Conservation (phyloP, 2,888 invertebrate genomes). For the Carabus problematicus region DNA sequence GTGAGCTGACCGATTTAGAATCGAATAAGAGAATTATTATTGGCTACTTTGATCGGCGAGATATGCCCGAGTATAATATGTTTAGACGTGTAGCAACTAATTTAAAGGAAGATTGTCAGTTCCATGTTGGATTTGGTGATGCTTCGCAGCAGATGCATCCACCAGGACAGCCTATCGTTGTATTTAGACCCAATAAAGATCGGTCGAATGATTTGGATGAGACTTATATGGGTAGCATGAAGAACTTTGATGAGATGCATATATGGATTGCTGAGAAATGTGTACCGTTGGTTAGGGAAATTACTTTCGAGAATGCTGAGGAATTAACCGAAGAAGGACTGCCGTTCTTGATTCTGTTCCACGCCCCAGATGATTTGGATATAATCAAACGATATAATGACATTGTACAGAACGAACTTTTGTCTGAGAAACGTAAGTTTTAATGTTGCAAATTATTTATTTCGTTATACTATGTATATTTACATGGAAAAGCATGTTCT, state of each 20-base stretch:
- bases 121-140: constrained; percentile 90
- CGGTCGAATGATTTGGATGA: constrained; percentile 83
- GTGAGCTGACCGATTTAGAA: constrained; percentile 77
- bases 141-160: constrained; percentile 85
- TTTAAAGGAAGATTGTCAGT: constrained; percentile 94
- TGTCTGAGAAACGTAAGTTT: constrained; percentile 89
- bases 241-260: constrained; percentile 83
- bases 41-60: constrained; percentile 86
- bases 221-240: constrained; percentile 77
- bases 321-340: constrained; percentile 98
- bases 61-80: constrained; percentile 80
- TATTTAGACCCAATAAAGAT: constrained; percentile 82
- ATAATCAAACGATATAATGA: constrained; percentile 87
- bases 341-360: constrained; percentile 97
- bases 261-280: constrained; percentile 93
- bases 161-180: constrained; percentile 80
- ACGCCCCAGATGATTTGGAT: constrained; percentile 80
- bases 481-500: background rate
- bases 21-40: constrained; percentile 86
- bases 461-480: background rate
- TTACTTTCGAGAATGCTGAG: constrained; percentile 99
- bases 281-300: constrained; percentile 95
- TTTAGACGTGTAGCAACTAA: constrained; percentile 84
- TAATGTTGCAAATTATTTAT: constrained; percentile 21
- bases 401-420: constrained; percentile 76